phyloP scores from a whole-genome alignment of 2,888 invertebrate genomes.

The Lasioglossum lativentre region DNA sequence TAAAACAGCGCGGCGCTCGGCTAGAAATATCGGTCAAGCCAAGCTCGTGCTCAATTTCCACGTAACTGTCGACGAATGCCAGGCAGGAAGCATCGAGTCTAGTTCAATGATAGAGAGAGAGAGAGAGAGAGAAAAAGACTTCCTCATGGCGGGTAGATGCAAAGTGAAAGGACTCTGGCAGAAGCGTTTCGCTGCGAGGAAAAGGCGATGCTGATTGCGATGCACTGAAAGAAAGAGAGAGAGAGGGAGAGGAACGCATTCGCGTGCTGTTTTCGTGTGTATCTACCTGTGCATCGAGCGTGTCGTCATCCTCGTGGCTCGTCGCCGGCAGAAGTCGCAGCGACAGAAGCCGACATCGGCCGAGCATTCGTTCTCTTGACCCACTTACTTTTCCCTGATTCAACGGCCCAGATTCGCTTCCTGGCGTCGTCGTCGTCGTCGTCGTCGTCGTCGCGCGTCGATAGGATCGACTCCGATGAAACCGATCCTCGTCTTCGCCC shows the following conservation, averaged over 20 bases:
- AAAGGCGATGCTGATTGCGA: neutral
- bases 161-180: conserved; percentile 47
- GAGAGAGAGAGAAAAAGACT: conserved; percentile 14
- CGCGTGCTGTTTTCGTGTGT: conserved; percentile 5
- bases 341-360: conserved; percentile 57
- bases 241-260: conserved; percentile 10
- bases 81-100: conserved; percentile 42
- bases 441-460: conserved; percentile 38
- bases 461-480: conserved; percentile 67
- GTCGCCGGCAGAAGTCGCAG: conserved; percentile 46
- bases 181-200: conserved; percentile 2
- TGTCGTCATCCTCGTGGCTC: conserved; percentile 47
- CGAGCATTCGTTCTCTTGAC: conserved; percentile 77
- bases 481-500: conserved; percentile 14
- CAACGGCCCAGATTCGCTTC: conserved; percentile 80
- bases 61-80: conserved; percentile 42
- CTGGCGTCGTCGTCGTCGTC: conserved; percentile 55
- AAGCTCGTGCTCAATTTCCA: conserved; percentile 58
- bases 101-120: neutral
- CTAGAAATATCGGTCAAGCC: conserved; percentile 60
- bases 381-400: conserved; percentile 78
- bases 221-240: neutral
- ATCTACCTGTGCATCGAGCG: conserved; percentile 25
- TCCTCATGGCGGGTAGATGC: conserved; percentile 51
- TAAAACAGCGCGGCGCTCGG: conserved; percentile 27